Percentiles rank a stretch among this genome's conserved stretches.
phyloP scores from a whole-genome alignment of 2,797 vertebrate species.

The Artibeus jamaicensis region DNA sequence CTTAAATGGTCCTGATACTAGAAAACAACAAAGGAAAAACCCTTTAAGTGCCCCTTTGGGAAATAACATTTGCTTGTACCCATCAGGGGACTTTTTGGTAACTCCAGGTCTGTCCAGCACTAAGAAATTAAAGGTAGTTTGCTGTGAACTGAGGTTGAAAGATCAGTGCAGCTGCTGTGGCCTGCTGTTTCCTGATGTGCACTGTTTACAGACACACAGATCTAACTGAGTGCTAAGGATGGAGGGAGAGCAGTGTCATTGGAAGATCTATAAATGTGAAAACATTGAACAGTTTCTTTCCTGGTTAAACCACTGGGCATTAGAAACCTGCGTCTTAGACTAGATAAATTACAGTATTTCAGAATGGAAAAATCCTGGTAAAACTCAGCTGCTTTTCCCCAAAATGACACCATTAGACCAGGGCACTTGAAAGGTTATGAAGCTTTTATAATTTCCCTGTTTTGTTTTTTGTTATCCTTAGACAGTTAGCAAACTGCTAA shows the following conservation, averaged over 20 bases:
- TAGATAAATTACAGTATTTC: background rate
- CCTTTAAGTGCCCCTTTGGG: background rate
- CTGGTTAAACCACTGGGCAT: background rate
- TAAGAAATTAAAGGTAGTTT: background rate
- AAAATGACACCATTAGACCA: background rate
- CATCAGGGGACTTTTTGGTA: background rate
- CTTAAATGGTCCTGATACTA: background rate
- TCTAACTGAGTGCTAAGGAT: background rate
- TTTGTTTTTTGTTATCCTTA: slow-evolving; percentile 11
- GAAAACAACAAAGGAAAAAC: background rate
- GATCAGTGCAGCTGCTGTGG: background rate
- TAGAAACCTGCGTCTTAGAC: background rate
- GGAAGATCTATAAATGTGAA: background rate
- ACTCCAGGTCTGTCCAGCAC: background rate
- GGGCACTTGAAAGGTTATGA: background rate
- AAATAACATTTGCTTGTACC: background rate
- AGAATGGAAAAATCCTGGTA: background rate
- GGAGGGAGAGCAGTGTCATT: background rate
- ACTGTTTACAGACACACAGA: background rate
- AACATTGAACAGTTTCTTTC: background rate
- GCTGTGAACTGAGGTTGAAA: background rate
- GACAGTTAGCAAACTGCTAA: background rate
- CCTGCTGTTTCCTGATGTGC: background rate
- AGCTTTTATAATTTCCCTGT: background rate
- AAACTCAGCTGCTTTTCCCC: background rate